Evolutionary conservation across 2,113 vertebrate genomes (phyloP), one percentile per base, ranked within the genome.

Genomic region (Apus apus): DNA sequence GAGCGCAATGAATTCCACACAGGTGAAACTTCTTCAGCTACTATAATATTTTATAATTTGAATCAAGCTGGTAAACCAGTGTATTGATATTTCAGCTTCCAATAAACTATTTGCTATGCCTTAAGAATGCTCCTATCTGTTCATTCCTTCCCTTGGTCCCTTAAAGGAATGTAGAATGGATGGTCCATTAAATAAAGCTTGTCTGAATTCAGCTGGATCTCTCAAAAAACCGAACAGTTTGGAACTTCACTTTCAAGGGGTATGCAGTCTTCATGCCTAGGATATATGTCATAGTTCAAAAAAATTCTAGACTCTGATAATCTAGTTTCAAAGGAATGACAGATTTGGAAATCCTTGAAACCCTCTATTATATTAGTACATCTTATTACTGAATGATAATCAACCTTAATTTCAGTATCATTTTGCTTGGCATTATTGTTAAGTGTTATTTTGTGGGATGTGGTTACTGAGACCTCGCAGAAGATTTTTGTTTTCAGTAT

Each of bases 401-500:
- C 32, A 62, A 51, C 51, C 30, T 29, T 54, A 95, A 82, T 77
- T 96, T 95, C 71, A 64, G 61, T 89, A 73, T 94, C 66, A 76
- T 95, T 98, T 97, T 89, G 15, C 87, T 93, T 90, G 48, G 26
- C 16, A 20, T 62, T 76, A 81, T 64, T 85, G 32, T 56, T 92
- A 95, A 90, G 75, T 68, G 82, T 57, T 68, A 68, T 95, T 97
- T 95, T 89, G 76, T 92, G 82, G 74, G 74, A 64, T 20, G 40
- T 57, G 62, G 25, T 92, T 85, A 94, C 80, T 94, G 85, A 95
- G 83, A 93, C 77, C 46, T 56, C 85, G 74, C 83, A 97, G 85
- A 65, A 96, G 48, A 93, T 94, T 96, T 96, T 95, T 93, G 53
- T 90, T 97, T 97, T 95, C 80, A 73, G 94, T 95, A 89, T 54